These are phyloP conservation scores for Cladopsammia gracilis DNA, from an alignment of 64 coral and sea anemone species.

Conservation along the genomic window DNA sequence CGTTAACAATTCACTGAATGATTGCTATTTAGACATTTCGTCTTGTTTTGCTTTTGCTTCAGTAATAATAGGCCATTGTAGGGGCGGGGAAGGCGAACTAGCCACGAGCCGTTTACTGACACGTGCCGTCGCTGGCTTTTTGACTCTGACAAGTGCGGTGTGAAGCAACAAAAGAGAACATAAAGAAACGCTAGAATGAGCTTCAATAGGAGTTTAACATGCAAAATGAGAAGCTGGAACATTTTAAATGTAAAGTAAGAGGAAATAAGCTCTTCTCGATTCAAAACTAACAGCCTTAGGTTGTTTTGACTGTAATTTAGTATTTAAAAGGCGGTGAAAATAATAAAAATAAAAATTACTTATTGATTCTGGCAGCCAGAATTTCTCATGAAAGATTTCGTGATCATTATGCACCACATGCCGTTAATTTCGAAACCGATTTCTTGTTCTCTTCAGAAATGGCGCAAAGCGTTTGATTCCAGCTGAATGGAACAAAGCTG, in stretches of 20 bases:
- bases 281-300: neutral
- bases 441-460: neutral
- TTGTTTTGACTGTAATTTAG: slow-evolving; percentile 1
- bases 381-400: too few relatives aligned
- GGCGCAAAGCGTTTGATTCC: neutral
- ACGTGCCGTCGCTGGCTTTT: neutral
- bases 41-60: neutral
- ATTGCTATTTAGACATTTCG: neutral
- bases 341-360: too few relatives aligned
- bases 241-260: neutral
- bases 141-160: neutral
- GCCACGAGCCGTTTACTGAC: neutral
- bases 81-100: neutral
- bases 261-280: neutral
- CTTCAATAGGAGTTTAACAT: neutral
- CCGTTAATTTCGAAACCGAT: too few relatives aligned
- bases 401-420: too few relatives aligned
- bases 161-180: neutral
- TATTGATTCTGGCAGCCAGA: too few relatives aligned
- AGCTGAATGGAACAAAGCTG: neutral
- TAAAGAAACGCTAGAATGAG: neutral
- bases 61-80: neutral
- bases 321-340: too few relatives aligned
- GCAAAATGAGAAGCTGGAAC: neutral
- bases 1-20: neutral